Evolutionary conservation across 1,140 invertebrate species (phyloP).

Genomic region (Hylaeus volcanicus): DNA sequence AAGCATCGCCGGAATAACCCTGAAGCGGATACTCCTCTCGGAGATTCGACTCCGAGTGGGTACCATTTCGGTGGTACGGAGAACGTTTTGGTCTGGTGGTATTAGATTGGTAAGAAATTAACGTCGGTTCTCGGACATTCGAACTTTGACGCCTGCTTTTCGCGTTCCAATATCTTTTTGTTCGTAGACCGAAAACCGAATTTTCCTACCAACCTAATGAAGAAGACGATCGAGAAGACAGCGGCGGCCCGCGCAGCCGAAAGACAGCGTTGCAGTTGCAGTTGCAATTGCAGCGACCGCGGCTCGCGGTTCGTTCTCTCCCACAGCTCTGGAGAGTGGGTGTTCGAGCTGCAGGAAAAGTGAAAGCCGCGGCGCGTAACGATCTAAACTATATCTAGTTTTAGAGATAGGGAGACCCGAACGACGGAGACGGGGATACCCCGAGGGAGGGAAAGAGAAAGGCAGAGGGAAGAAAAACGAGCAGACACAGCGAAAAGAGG

Average conservation of each 20-base stretch:
- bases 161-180: too few relatives aligned
- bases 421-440: conserved; percentile 7
- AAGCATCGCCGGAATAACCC: neutral
- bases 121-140: too few relatives aligned
- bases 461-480: conserved; percentile 3
- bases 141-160: too few relatives aligned
- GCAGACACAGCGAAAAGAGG: conserved; percentile 20
- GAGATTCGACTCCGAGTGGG: neutral
- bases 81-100: too few relatives aligned
- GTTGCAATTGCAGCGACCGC: neutral
- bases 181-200: too few relatives aligned
- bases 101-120: too few relatives aligned
- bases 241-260: neutral
- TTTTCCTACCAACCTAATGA: too few relatives aligned
- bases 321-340: conserved; percentile 56
- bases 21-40: neutral
- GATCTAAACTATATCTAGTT: conserved; percentile 73
- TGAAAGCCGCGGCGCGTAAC: conserved; percentile 73
- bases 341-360: conserved; percentile 69
- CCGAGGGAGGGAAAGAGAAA: conserved; percentile 33
- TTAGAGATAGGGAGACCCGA: conserved; percentile 48
- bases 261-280: conserved; percentile 14
- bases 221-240: neutral
- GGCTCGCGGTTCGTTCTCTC: conserved; percentile 50
- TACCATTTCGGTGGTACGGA: too few relatives aligned